These are phyloP conservation scores for Euborellia annulipes DNA, from an alignment of 1,140 invertebrate species.

Conservation along the genomic window DNA sequence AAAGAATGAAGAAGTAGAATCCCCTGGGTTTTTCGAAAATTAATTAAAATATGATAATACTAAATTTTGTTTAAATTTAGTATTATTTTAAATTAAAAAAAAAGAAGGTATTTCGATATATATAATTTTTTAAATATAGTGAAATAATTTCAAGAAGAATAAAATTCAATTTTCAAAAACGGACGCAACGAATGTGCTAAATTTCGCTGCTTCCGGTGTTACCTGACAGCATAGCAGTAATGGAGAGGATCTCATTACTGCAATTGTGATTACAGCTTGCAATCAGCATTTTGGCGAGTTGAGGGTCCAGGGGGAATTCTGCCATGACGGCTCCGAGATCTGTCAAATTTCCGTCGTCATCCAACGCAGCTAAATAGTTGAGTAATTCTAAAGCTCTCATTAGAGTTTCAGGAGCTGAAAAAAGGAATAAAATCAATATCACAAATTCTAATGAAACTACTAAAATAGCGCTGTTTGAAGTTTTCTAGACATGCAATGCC, in stretches of 20 bases:
- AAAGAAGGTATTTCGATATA: not conserved
- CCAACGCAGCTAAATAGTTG: conserved; percentile 91
- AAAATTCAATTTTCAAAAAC: too few species aligned
- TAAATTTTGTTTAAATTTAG: too few species aligned
- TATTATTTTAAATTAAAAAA: conserved; percentile 5
- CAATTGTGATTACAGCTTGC: conserved; percentile 94
- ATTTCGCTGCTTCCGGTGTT: conserved; percentile 26
- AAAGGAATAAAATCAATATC: conserved; percentile 10
- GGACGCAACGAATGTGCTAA: too few species aligned
- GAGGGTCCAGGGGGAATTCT: conserved; percentile 97
- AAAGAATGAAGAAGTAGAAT: too few species aligned
- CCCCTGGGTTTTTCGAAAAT: too few species aligned
- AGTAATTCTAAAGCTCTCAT: conserved; percentile 96
- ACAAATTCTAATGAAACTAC: not conserved
- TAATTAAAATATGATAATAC: too few species aligned
- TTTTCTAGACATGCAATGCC: too few species aligned
- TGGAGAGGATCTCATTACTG: conserved; percentile 97
- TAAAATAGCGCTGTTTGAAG: too few species aligned
- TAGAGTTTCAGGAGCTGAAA: conserved; percentile 90
- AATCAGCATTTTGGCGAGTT: conserved; percentile 97
- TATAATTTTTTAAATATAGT: too few species aligned
- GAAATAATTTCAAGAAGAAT: too few species aligned
- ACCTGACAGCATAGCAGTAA: conserved; percentile 99
- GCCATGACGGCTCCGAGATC: conserved; percentile 98
- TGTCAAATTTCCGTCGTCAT: conserved; percentile 93